These are phyloP conservation scores for Diadema setosum DNA, from an alignment of 35 echinoderm and acorn worm species.

Conservation along the genomic window DNA sequence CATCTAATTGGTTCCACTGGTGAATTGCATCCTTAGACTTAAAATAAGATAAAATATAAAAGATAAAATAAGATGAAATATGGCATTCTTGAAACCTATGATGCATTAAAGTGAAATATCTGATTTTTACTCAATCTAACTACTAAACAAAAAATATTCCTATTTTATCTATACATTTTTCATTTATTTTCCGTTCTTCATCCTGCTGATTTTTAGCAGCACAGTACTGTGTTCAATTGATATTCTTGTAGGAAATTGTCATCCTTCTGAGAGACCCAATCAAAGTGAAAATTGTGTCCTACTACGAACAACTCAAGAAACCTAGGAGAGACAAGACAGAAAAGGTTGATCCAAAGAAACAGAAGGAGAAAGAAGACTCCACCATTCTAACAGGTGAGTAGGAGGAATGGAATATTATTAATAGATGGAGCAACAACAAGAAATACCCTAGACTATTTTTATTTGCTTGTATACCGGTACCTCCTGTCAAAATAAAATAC, in stretches of 20 bases:
- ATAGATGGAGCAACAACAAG: not conserved
- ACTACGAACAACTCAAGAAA: not conserved
- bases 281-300: not conserved
- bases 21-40: too few relatives aligned
- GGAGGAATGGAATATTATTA: not conserved
- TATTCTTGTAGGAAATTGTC: not conserved
- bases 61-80: not conserved
- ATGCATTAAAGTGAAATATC: not conserved
- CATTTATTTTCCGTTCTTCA: not conserved
- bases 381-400: not conserved
- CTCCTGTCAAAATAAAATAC: too few relatives aligned
- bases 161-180: not conserved
- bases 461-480: not conserved
- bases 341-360: not conserved
- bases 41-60: too few relatives aligned
- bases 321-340: not conserved
- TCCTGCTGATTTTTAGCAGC: not conserved
- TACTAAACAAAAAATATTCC: not conserved
- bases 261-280: not conserved
- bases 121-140: not conserved
- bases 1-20: too few relatives aligned
- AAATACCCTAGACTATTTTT: not conserved
- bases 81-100: not conserved
- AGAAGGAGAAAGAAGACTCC: not conserved
- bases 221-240: not conserved